Evolutionary conservation across 92 coral and sea anemone genomes (phyloP), one percentile per base, ranked within the genome.

Genomic region (Zoanthus solanderi): DNA sequence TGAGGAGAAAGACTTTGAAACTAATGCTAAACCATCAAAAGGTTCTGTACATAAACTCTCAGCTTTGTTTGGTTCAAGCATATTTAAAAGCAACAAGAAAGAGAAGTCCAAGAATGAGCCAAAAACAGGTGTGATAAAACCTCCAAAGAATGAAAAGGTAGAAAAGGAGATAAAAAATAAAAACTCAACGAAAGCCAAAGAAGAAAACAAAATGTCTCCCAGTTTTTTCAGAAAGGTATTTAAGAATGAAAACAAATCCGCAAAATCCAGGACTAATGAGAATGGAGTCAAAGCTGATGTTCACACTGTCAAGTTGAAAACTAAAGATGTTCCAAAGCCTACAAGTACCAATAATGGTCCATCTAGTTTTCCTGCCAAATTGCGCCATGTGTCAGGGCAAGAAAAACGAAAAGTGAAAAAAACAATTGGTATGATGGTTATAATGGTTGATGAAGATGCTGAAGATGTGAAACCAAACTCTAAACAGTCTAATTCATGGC

Each of bases 1-100:
- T 5, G 81, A 44, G 8, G 72, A 58, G 29, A 48, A 60, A 52
- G 29, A n/a, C 4, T 2, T 72, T 30, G 90, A 85, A 28, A 73
- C 18, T 32, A 77, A 42, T 28, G 84, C 52, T 2, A 82, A 89
- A 77, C 88, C 90, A 12, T 13, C 92, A 65, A 88, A 82, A 63
- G 96, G 96, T 0, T 95, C 98, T 13, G 98, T 95, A 9, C 92
- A 93, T 52, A 95, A 93, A 69, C 90, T 95, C 46, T 93, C 94
- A 57, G 92, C 94, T 16, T 52, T 95, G 45, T 95, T 95, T 91
- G 98, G 96, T 13, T 87, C 96, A 23, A 95, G 94, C 47, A 87
- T 95, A 18, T 89, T 81, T 72, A 95, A 79, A 90, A 71, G 92
- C 15, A 89, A 53, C 57, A 95, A 91, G 88, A 94, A 94, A 78